Evolutionary conservation across 2,888 invertebrate species (phyloP), one percentile per base, ranked within the genome.

Genomic region (Lamproptera curius): DNA sequence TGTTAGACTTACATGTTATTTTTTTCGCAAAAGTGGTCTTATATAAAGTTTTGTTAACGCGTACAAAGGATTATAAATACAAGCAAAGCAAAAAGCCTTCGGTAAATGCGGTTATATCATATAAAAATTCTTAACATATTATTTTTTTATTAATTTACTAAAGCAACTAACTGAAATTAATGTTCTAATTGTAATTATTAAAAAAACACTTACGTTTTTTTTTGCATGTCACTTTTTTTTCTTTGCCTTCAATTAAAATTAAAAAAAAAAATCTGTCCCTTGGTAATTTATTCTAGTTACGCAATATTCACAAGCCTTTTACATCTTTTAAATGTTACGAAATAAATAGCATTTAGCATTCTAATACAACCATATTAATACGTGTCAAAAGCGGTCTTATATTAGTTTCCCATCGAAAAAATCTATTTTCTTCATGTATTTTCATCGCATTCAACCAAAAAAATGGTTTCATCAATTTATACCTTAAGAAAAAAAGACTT

Each of bases 301-400:
- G 76, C 74, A 70, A 59, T 78, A 77, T 74, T 79, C 79, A 80
- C 77, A 79, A 80, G 77, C 78, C 75, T 78, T 77, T 59, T 53
- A 55, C 53, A 55, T 55, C 46, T 57, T 31, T 31, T 52, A 40
- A 52, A 51, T 49, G 51, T 61, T n/a, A n/a, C n/a, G n/a, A n/a
- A n/a, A n/a, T n/a, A 58, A 42, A 47, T 52, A 53, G 47, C 35
- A 43, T 46, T 51, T 46, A 42, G 39, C 41, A 38, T 40, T 28
- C 46, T 51, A 49, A 28, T 48, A 46, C 44, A 50, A 50, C 48
- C 50, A 43, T 46, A 36, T 14, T n/a, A 23, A n/a, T 34, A 51
- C 23, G 15, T 38, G 42, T 14, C 35, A 10, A 14, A 45, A 37
- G 36, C 34, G 6, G 35, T 8, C 14, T 13, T 37, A 31, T 17